Conservation (phyloP, 1,140 invertebrate genomes). For the Solenopsis fugax region DNA sequence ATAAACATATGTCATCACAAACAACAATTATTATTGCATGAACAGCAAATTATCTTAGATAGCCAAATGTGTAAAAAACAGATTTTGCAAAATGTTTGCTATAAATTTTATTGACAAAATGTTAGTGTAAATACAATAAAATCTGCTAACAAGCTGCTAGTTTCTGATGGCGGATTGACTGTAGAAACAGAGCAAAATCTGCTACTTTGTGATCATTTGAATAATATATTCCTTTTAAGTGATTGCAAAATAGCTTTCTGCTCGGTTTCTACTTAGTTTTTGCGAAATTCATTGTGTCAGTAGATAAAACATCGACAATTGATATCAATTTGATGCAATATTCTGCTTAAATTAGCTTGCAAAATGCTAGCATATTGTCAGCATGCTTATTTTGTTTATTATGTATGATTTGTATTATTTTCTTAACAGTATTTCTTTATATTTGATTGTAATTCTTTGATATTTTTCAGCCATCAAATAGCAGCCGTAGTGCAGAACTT, state of each 20-base stretch:
- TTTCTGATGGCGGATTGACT: neutral
- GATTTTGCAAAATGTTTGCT: neutral
- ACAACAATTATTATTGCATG: neutral
- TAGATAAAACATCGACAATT: neutral
- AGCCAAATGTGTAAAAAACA: neutral
- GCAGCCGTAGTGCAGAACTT: conserved; percentile 92
- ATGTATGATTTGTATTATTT: neutral
- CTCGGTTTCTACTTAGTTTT: neutral
- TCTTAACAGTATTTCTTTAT: neutral
- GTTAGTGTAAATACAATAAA: neutral
- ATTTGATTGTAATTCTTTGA: conserved; percentile 15
- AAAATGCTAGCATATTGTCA: neutral
- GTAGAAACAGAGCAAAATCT: neutral
- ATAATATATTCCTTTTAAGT: neutral
- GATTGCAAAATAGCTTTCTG: neutral
- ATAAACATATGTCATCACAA: neutral
- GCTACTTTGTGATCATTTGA: neutral
- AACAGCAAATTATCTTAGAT: neutral
- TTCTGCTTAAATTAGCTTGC: neutral
- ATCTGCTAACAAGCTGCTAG: neutral
- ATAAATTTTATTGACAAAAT: neutral
- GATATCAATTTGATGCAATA: neutral
- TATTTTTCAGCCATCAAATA: conserved; percentile 92
- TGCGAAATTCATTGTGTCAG: neutral
- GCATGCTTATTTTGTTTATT: neutral